phyloP scores from a whole-genome alignment of 2,797 vertebrate species.

The Orientallactaga sibirica region DNA sequence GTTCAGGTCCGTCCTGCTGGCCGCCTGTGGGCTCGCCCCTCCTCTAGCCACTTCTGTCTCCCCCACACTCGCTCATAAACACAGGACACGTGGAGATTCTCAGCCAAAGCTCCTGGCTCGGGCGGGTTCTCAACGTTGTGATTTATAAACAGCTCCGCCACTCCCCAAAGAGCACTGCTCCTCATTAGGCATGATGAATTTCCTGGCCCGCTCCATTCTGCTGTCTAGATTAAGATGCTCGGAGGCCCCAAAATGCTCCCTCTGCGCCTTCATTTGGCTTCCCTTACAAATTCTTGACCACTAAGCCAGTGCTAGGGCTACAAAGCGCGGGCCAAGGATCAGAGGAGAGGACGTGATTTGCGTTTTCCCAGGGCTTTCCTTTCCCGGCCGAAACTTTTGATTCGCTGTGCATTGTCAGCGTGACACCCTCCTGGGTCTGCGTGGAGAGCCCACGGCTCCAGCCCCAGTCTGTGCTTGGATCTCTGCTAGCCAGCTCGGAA shows the following conservation, averaged over 20 bases:
- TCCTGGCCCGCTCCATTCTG: slow-evolving; percentile 80
- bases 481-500: not conserved
- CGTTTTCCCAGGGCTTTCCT: slow-evolving; percentile 57
- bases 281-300: slow-evolving; percentile 46
- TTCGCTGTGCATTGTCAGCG: not conserved
- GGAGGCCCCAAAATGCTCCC: slow-evolving; percentile 72
- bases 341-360: not conserved
- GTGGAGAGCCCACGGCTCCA: no score
- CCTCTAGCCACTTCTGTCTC: slow-evolving; percentile 80
- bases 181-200: slow-evolving; percentile 87
- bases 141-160: slow-evolving; percentile 87
- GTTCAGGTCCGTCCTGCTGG: slow-evolving; percentile 14
- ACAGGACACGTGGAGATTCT: slow-evolving; percentile 83
- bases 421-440: not conserved
- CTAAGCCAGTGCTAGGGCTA: not conserved
- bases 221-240: slow-evolving; percentile 80
- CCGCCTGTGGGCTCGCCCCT: slow-evolving; percentile 76
- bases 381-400: slow-evolving; percentile 78
- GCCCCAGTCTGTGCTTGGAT: not conserved
- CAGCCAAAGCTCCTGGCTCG: slow-evolving; percentile 78
- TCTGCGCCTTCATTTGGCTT: slow-evolving; percentile 75
- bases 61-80: slow-evolving; percentile 77
- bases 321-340: slow-evolving; percentile 40
- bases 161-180: slow-evolving; percentile 84
- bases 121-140: slow-evolving; percentile 80